Base-by-base conservation (phyloP, 2,113 vertebrate genomes). In the Solea senegalensis region DNA sequence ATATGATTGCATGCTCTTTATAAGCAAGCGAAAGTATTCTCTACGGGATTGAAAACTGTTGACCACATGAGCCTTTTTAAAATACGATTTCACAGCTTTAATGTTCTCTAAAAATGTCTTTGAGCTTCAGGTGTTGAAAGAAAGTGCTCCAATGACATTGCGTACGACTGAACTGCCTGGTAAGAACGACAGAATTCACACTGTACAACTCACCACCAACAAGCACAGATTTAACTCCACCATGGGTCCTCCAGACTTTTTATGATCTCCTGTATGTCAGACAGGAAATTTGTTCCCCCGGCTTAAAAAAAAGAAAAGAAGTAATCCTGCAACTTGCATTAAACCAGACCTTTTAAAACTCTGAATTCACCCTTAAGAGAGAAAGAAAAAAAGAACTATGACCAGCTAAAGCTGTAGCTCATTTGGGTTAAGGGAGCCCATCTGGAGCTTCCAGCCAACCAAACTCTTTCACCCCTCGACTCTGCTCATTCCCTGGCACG, bases 391-490 rank as follows among this genome's bases (percentile, higher is more conserved):
- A 26, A 43, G 2, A 1, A 8, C 1, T 14, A 39, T 10, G 46
- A 40, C n/a, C 8, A 7, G 1, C 46, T 40, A 9, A 59, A 61
- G 14, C 21, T 15, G 9, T 21, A 43, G 48, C 13, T 69, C 41
- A 3, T 16, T 49, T n/a, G 39, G 28, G 46, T 50, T 14, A 1
- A 8, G 2, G 61, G 51, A 67, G 52, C 74, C 69, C 56, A 53
- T 71, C 63, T 79, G 74, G 55, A 76, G 67, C 28, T 39, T 68
- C 73, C 26, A 65, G 43, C 40, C 52, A 50, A 72, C 76, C 60
- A 68, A 84, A 82, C 70, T 75, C 82, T 78, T 63, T 81, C 72
- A 75, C 83, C 82, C 72, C 75, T 9, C 16, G 0, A 63, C 67
- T 65, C 72, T 71, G 69, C 50, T 72, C 68, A 53, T 85, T 61